Conservation (phyloP, 1,140 invertebrate species). For the Archivesica marissinica region DNA sequence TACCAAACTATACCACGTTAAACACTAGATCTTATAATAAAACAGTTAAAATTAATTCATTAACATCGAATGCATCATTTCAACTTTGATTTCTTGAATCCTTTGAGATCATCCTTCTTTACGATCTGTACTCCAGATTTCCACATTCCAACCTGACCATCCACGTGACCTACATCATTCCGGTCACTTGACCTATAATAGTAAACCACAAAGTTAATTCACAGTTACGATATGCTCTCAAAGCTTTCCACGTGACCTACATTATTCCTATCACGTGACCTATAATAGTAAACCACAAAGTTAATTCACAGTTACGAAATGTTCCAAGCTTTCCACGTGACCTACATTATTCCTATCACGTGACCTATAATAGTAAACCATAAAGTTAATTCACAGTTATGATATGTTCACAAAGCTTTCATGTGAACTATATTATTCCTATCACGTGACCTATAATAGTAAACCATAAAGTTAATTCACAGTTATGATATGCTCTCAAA, state of each 20-base stretch:
- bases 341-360: slow-evolving; percentile 51
- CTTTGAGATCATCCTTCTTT: slow-evolving; percentile 41
- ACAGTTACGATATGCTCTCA: too few species aligned
- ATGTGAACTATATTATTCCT: slow-evolving; percentile 53
- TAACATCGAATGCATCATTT: slow-evolving; percentile 36
- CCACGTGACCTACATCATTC: slow-evolving; percentile 56
- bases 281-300: slow-evolving; percentile 33
- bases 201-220: too few species aligned
- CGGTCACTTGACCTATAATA: slow-evolving; percentile 24
- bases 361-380: slow-evolving; percentile 17
- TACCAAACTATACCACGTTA: too few species aligned
- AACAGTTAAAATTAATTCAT: too few species aligned
- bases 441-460: slow-evolving; percentile 22
- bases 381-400: too few species aligned
- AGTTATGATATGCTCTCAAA: too few species aligned
- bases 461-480: too few species aligned
- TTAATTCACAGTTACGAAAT: too few species aligned
- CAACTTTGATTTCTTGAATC: slow-evolving; percentile 43
- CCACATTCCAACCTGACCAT: slow-evolving; percentile 56
- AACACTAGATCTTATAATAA: too few species aligned
- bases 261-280: slow-evolving; percentile 32
- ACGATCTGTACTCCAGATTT: slow-evolving; percentile 51
- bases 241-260: slow-evolving; percentile 54
- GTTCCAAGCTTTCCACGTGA: slow-evolving; percentile 34
- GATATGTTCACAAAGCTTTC: too few species aligned